phyloP scores from a whole-genome alignment of 2,113 vertebrate species.

The Strix uralensis region DNA sequence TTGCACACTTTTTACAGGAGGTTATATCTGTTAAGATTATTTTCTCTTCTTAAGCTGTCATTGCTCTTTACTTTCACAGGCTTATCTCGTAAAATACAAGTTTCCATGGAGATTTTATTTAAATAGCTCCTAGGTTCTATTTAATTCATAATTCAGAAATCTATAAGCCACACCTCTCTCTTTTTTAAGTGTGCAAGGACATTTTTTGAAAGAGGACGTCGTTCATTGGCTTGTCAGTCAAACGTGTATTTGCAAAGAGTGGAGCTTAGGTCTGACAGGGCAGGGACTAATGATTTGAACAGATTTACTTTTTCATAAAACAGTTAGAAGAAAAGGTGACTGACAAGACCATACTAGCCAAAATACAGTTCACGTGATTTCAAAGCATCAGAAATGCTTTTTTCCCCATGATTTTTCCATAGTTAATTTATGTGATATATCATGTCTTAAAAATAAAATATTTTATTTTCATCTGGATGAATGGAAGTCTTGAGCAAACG shows the following conservation, averaged over 20 bases:
- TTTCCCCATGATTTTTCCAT: neutral
- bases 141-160: constrained; percentile 41
- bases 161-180: neutral
- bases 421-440: neutral
- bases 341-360: neutral
- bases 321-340: neutral
- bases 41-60: neutral
- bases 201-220: neutral
- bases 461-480: neutral
- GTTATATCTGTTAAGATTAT: neutral
- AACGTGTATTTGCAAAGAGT: constrained; percentile 49
- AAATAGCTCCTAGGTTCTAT: constrained; percentile 1
- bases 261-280: constrained; percentile 3
- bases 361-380: neutral
- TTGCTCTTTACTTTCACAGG: neutral
- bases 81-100: constrained; percentile 36
- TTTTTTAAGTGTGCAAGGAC: neutral
- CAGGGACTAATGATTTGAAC: neutral
- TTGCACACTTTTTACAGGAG: neutral
- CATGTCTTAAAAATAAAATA: neutral
- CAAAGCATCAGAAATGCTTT: neutral
- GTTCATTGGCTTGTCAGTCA: constrained; percentile 43
- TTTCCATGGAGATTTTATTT: constrained; percentile 40
- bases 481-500: neutral
- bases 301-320: constrained; percentile 21